A percentile compares a stretch with the other conserved stretches of the same genome.
These are phyloP conservation scores for Ryuthela nishihirai DNA, from an alignment of 2,888 invertebrate genomes.

Conservation along the genomic window DNA sequence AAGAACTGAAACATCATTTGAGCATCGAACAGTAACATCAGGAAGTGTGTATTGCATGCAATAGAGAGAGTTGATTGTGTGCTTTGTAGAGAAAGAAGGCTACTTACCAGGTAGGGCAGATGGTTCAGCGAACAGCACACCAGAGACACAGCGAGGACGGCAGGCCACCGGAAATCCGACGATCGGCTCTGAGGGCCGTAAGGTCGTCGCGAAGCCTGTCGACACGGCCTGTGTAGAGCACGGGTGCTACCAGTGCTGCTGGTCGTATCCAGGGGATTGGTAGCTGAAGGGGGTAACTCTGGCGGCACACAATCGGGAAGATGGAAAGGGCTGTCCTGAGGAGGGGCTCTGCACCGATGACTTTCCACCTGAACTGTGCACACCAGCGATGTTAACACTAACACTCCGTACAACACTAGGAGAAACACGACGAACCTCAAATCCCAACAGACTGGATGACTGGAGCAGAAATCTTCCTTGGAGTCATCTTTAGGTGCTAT, in stretches of 20 bases:
- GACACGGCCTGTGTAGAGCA: conserved; percentile 29
- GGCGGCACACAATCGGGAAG: conserved; percentile 40
- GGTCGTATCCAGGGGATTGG: conserved; percentile 41
- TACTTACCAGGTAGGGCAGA: conserved; percentile 60
- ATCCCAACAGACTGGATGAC: conserved; percentile 55
- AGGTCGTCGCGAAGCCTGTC: conserved; percentile 26
- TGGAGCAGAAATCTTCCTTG: conserved; percentile 48
- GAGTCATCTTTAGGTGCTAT: neutral
- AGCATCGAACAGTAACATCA: no score
- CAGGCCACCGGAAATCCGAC: conserved; percentile 46
- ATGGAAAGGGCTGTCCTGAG: conserved; percentile 14
- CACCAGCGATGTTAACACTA: conserved; percentile 54
- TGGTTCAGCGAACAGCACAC: conserved; percentile 61
- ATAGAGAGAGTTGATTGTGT: neutral
- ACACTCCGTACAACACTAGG: conserved; percentile 55
- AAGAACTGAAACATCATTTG: no score
- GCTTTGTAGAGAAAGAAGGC: neutral
- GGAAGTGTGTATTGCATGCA: no score
- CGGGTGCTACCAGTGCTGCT: conserved; percentile 30
- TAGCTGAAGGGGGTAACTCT: conserved; percentile 43
- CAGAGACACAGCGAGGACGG: conserved; percentile 55
- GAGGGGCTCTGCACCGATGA: conserved; percentile 16
- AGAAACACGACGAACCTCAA: conserved; percentile 56
- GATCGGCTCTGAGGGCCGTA: conserved; percentile 44
- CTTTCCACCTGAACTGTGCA: conserved; percentile 51